phyloP scores from a whole-genome alignment of 2,888 invertebrate genomes.

The Caenorhabditis sp. region DNA sequence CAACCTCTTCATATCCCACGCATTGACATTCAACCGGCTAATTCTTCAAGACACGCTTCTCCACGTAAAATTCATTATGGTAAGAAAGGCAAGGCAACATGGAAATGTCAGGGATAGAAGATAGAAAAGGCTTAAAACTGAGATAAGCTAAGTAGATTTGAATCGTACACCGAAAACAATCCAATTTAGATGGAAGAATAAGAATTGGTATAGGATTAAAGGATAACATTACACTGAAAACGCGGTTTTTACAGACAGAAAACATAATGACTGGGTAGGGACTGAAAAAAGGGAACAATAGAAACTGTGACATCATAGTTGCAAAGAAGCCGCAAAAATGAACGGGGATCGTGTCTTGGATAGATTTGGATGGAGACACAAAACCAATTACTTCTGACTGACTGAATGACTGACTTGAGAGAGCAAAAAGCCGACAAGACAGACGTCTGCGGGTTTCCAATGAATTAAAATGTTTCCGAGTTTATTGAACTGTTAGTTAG shows the following conservation, averaged over 20 bases:
- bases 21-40: conserved; percentile 70
- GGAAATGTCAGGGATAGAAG: conserved; percentile 25
- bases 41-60: conserved; percentile 59
- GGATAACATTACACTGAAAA: neutral
- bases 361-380: neutral
- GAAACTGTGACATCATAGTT: conserved; percentile 50
- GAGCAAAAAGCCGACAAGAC: neutral
- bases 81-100: conserved; percentile 9
- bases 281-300: neutral
- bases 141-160: no score
- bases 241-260: neutral
- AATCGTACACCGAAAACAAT: neutral
- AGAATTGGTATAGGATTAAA: neutral
- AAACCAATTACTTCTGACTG: conserved; percentile 35
- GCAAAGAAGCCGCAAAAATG: conserved; percentile 13
- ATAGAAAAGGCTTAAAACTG: conserved; percentile 16
- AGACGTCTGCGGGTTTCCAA: conserved; percentile 6
- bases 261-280: conserved; percentile 6
- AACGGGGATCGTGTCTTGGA: conserved; percentile 22
- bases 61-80: conserved; percentile 60
- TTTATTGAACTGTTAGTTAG: conserved; percentile 33
- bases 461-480: conserved; percentile 1
- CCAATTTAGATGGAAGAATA: neutral
- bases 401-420: conserved; percentile 10
- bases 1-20: conserved; percentile 78